Percentiles rank a stretch among this genome's conserved stretches.
phyloP scores from a whole-genome alignment of 1,140 invertebrate genomes.

The Drosophila nannoptera region DNA sequence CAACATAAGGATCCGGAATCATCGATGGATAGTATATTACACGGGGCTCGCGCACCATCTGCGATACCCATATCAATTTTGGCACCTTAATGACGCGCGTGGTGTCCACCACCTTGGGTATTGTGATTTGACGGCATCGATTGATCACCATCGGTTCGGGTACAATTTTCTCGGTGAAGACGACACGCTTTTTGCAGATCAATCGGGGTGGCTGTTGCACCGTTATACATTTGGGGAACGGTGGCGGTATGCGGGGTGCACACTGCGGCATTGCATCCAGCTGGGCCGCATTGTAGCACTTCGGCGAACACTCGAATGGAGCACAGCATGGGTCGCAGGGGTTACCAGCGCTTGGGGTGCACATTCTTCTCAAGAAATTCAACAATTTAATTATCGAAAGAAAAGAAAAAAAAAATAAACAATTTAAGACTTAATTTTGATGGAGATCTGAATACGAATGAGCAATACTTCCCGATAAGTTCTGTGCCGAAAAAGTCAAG shows the following conservation, averaged over 20 bases:
- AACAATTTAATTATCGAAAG: not conserved
- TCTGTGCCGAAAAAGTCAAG: not conserved
- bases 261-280: conserved; percentile 60
- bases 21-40: conserved; percentile 62
- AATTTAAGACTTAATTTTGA: conserved; percentile 8
- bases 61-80: conserved; percentile 57
- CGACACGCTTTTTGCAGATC: conserved; percentile 59
- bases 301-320: conserved; percentile 47
- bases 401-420: too few species aligned
- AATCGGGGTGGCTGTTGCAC: conserved; percentile 62
- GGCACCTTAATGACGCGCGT: conserved; percentile 57
- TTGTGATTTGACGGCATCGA: conserved; percentile 54
- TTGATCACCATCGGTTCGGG: conserved; percentile 62
- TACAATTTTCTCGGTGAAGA: conserved; percentile 56
- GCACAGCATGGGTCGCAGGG: conserved; percentile 12
- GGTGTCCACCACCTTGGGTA: conserved; percentile 59
- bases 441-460: conserved; percentile 12
- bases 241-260: conserved; percentile 52
- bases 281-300: conserved; percentile 54
- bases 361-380: too few species aligned
- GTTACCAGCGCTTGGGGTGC: conserved; percentile 10
- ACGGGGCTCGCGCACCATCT: conserved; percentile 57
- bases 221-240: conserved; percentile 54
- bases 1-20: conserved; percentile 64
- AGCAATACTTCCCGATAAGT: not conserved